A percentile compares a stretch with the other conserved stretches of the same genome.
phyloP scores from a whole-genome alignment of 2,888 invertebrate species.

The Lysandra bellargus region DNA sequence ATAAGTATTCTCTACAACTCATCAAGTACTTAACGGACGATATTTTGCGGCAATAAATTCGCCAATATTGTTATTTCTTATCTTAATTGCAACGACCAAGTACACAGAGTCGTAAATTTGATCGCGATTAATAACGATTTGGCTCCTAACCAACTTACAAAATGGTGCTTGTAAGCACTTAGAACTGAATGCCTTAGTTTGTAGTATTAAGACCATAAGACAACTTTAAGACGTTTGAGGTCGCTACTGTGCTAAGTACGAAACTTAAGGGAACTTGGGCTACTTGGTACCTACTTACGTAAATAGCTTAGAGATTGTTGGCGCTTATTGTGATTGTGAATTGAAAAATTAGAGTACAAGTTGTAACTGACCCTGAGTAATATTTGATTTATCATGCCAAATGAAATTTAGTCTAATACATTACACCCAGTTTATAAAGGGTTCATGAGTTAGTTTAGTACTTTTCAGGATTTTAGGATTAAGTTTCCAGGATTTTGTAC shows the following conservation, averaged over 20 bases:
- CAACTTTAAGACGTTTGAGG: constrained; percentile 52
- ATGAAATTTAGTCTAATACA: too few relatives aligned
- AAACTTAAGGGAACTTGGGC: constrained; percentile 29
- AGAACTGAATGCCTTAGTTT: constrained; percentile 50
- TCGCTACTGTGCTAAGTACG: constrained; percentile 30
- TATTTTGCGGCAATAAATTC: constrained; percentile 29
- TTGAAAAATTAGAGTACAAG: neutral
- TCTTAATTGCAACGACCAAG: constrained; percentile 32
- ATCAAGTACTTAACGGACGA: constrained; percentile 2
- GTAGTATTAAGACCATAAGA: constrained; percentile 55
- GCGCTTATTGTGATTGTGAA: neutral
- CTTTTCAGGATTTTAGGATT: too few relatives aligned
- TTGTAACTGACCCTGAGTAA: too few relatives aligned
- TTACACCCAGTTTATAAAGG: too few relatives aligned
- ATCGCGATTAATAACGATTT: constrained; percentile 54
- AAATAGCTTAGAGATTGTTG: constrained; percentile 24
- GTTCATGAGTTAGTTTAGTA: too few relatives aligned
- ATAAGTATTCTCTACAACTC: neutral
- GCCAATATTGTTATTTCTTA: constrained; percentile 35
- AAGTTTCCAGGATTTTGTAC: too few relatives aligned
- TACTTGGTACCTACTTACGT: constrained; percentile 31
- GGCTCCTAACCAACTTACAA: constrained; percentile 58
- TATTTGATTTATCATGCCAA: too few relatives aligned
- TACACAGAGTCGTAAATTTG: constrained; percentile 29
- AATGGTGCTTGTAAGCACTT: constrained; percentile 52